These are phyloP conservation scores for Bellardia bayeri DNA, from an alignment of 2,888 invertebrate species.

Conservation along the genomic window DNA sequence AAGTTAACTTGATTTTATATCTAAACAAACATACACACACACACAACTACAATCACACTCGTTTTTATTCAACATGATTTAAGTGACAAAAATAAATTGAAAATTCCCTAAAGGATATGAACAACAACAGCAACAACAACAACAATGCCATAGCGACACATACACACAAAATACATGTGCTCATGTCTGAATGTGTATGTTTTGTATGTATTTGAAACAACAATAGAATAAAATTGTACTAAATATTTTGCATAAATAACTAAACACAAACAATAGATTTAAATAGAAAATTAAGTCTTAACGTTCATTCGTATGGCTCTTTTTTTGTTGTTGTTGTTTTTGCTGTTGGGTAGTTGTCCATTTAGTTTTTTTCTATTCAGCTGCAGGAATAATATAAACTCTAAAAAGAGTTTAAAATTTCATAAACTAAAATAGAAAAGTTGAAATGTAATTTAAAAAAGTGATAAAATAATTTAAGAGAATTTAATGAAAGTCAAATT, in stretches of 20 bases:
- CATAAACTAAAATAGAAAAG: not conserved
- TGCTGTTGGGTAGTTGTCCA: not conserved
- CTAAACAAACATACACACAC: constrained; percentile 26
- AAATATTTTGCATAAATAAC: constrained; percentile 73
- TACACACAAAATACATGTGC: constrained; percentile 55
- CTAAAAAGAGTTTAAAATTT: constrained; percentile 14
- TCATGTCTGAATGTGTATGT: not conserved
- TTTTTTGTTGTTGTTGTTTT: constrained; percentile 10
- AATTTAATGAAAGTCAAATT: not conserved
- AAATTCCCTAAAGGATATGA: constrained; percentile 71
- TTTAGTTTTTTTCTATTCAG: not conserved
- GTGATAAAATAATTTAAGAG: not conserved
- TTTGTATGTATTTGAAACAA: constrained; percentile 37
- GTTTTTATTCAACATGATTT: constrained; percentile 68
- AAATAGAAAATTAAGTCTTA: constrained; percentile 71
- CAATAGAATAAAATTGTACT: constrained; percentile 70
- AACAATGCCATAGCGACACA: constrained; percentile 62
- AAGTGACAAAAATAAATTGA: constrained; percentile 74
- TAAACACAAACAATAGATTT: constrained; percentile 71
- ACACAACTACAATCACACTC: not conserved
- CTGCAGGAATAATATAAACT: not conserved
- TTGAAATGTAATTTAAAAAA: not conserved
- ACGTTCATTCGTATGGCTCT: constrained; percentile 59
- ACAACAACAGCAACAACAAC: constrained; percentile 50
- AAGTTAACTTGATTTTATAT: constrained; percentile 71